phyloP scores from a whole-genome alignment of 2,113 vertebrate genomes.

The Paedocypris sp. region DNA sequence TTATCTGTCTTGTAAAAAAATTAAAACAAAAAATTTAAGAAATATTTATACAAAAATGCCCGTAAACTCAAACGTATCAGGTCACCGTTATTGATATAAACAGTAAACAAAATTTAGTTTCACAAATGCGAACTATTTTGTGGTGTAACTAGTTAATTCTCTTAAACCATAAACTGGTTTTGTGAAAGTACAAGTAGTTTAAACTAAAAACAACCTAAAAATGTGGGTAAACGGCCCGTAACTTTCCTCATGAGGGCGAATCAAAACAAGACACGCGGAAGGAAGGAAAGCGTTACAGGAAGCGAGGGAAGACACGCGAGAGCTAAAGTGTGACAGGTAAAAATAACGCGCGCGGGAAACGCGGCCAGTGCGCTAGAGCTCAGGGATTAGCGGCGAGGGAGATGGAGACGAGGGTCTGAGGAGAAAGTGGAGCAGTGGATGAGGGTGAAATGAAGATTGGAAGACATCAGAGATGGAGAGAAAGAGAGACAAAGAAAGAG shows the following conservation, averaged over 20 bases:
- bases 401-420: constrained; percentile 2
- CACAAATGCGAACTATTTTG: no score
- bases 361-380: constrained; percentile 30
- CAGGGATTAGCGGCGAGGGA: constrained; percentile 27
- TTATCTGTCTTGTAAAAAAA: no score
- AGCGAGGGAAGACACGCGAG: background rate
- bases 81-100: no score
- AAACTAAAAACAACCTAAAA: no score
- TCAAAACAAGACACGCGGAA: background rate
- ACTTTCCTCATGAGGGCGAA: background rate
- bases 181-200: no score
- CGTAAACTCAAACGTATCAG: no score
- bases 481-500: constrained; percentile 27
- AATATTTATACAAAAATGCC: no score
- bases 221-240: no score
- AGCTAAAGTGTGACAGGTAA: constrained; percentile 37
- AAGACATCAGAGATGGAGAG: constrained; percentile 23
- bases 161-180: no score
- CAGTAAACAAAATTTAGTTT: no score
- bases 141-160: no score
- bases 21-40: no score
- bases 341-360: constrained; percentile 41
- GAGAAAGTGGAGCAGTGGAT: constrained; percentile 11
- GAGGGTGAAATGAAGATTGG: background rate
- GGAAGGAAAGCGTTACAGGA: background rate